These are phyloP conservation scores for Scaptomyza reducta DNA, from an alignment of 2,888 invertebrate genomes.

Conservation along the genomic window DNA sequence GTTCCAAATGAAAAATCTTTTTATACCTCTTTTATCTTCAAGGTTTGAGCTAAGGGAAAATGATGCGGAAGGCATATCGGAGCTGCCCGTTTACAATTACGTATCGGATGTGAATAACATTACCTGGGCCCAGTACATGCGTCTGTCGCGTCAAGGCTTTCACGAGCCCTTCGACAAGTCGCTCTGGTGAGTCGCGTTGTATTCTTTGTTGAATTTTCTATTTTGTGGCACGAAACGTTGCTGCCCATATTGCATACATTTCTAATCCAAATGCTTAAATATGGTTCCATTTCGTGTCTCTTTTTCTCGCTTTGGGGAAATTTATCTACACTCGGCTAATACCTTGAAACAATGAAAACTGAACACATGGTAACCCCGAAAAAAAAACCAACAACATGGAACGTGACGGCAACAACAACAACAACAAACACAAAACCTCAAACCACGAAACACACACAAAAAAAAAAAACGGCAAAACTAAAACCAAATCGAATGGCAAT, in stretches of 20 bases:
- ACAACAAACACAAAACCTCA: constrained; percentile 41
- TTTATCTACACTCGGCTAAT: constrained; percentile 73
- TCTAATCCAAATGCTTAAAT: constrained; percentile 77
- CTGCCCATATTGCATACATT: constrained; percentile 55
- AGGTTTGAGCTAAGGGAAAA: constrained; percentile 71
- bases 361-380: constrained; percentile 42
- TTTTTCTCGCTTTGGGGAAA: constrained; percentile 46
- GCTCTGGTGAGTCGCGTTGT: constrained; percentile 81
- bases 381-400: constrained; percentile 43
- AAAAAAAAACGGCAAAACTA: constrained; percentile 50
- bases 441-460: constrained; percentile 20
- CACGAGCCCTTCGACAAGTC: constrained; percentile 84
- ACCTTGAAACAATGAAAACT: constrained; percentile 71
- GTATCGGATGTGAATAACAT: constrained; percentile 84
- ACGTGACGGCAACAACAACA: constrained; percentile 23
- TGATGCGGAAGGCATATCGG: constrained; percentile 58
- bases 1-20: no score
- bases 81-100: constrained; percentile 84
- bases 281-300: constrained; percentile 53
- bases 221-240: constrained; percentile 25
- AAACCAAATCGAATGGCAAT: constrained; percentile 74
- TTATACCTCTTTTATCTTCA: background rate
- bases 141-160: constrained; percentile 83
- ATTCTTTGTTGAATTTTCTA: constrained; percentile 51
- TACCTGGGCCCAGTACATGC: constrained; percentile 84